Evolutionary conservation across 2,797 vertebrate species (phyloP).

Genomic region (Coccyzus lansbergi): DNA sequence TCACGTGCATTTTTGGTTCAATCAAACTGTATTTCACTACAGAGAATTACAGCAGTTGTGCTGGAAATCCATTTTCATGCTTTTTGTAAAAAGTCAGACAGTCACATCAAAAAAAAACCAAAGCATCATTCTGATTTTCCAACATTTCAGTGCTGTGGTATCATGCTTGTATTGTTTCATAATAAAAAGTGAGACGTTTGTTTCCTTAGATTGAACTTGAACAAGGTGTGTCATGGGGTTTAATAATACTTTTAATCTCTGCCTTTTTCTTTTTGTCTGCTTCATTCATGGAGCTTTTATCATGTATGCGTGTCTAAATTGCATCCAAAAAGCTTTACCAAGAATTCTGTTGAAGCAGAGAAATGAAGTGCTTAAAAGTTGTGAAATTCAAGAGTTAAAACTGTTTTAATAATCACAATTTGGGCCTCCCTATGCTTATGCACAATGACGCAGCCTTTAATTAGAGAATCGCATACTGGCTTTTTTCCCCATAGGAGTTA

Average conservation of each 20-base stretch:
- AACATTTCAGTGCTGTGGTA: not conserved
- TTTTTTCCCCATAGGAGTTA: not conserved
- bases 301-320: not conserved
- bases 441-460: not conserved
- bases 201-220: not conserved
- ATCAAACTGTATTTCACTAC: not conserved
- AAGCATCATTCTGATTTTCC: not conserved
- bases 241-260: not conserved
- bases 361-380: not conserved
- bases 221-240: not conserved
- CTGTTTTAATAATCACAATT: not conserved
- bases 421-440: not conserved
- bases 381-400: not conserved
- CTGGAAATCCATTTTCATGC: not conserved
- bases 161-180: not conserved
- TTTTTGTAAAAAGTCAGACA: slow-evolving; percentile 6
- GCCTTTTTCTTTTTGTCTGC: not conserved
- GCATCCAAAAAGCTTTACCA: not conserved
- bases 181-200: not conserved
- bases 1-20: not conserved
- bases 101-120: not conserved
- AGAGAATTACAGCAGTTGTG: not conserved
- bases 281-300: not conserved
- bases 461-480: not conserved
- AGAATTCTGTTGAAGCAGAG: not conserved